Percentiles rank a stretch among this genome's conserved stretches.
Evolutionary conservation across 2,113 vertebrate genomes (phyloP).

Genomic region (Sigmodon hispidus): DNA sequence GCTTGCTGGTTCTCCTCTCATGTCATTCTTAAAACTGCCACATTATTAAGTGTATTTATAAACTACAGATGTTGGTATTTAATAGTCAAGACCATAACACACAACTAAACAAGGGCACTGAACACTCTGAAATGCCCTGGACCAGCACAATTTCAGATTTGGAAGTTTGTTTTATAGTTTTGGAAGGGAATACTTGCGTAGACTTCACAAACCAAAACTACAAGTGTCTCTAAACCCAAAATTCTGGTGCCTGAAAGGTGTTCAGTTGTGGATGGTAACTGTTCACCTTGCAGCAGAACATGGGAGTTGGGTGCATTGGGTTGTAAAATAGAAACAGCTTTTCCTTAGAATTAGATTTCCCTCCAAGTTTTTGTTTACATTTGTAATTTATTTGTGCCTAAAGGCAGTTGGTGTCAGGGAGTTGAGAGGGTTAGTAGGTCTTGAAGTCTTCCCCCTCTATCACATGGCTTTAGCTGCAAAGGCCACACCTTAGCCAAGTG

Average conservation of each 20-base stretch:
- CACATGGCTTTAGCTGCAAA: not conserved
- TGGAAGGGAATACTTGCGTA: not conserved
- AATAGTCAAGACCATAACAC: not conserved
- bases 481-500: not conserved
- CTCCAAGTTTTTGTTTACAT: not conserved
- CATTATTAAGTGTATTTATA: not conserved
- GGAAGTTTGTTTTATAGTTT: not conserved
- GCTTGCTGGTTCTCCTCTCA: not conserved
- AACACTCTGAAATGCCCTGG: not conserved
- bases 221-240: not conserved
- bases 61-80: not conserved
- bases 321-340: not conserved
- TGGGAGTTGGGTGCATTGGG: not conserved
- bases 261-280: not conserved
- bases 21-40: not conserved
- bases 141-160: not conserved
- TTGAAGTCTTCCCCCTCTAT: not conserved
- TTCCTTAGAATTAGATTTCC: not conserved
- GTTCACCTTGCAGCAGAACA: not conserved
- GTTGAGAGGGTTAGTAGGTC: not conserved
- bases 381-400: not conserved
- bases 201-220: not conserved
- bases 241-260: not conserved
- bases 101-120: not conserved
- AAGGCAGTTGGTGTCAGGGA: not conserved